Evolutionary conservation across 2,113 vertebrate species (phyloP), one percentile per base, ranked within the genome.

Genomic region (Rissa tridactyla): DNA sequence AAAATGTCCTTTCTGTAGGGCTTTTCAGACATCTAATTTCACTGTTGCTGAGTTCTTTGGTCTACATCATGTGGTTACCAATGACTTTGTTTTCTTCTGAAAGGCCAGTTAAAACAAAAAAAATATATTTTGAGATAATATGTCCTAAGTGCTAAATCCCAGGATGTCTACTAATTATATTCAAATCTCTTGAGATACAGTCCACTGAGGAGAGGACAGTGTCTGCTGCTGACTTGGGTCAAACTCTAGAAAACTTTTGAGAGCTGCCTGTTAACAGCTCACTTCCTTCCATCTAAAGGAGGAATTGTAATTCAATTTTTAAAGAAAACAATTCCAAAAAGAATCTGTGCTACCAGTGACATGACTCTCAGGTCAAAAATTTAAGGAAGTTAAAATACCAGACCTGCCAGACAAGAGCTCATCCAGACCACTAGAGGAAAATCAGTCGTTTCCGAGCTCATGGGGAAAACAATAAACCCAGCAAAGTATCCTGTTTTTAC

Each of bases 261-360:
- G 62, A 83, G 8, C 26, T 92, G 69, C 30, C 30, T 82, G 49
- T 91, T 95, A 91, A 88, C 34, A 16, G 82, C 46, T 87, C 62
- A 55, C 55, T 96, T 95, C 89, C 91, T 95, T 82, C 46, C 70
- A 89, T 76, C 70, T 87, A 79, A 91, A 92, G 51, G 57, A 96
- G 26, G 52, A 82, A 92, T 13, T 93, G 68, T 51, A 96, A 88
- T 86, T 86, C 17, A 55, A 55, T 68, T 91, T 83, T 73, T 79
- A 58, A 83, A 91, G 49, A 20, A 88, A 83, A 87, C 58, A 49
- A 17, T 73, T 83, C 47, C 66, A 52, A 83, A 68, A 17, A 88
- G 25, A 70, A 54, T 42, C 44, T 78, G 78, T 88, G 46, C 54
- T 92, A 77, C 68, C 79, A 80, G 62, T 87, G 75, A 80, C 66